Evolutionary conservation across 2,888 invertebrate species (phyloP).

Genomic region (Caenorhabditis macrosperma): DNA sequence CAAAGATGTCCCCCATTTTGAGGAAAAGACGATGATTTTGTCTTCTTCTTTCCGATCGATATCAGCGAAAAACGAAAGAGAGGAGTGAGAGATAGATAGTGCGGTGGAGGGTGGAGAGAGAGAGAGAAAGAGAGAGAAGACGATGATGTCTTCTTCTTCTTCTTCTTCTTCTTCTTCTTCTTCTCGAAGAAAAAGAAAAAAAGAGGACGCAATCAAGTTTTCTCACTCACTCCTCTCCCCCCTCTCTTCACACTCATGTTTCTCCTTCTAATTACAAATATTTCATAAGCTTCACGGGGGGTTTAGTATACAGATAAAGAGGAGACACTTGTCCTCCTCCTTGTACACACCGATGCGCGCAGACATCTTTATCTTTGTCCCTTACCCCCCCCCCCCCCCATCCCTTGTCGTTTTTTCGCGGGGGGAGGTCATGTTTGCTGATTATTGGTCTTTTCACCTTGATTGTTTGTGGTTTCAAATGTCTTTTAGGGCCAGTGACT

Average conservation of each 20-base stretch:
- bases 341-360: too few relatives aligned
- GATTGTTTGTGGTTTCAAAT: too few relatives aligned
- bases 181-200: neutral
- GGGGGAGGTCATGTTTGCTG: constrained; percentile 24
- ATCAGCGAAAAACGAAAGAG: constrained; percentile 18
- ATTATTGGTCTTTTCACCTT: constrained; percentile 8
- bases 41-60: neutral
- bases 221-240: too few relatives aligned
- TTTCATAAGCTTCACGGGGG: too few relatives aligned
- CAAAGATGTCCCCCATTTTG: too few relatives aligned
- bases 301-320: too few relatives aligned
- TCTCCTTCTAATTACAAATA: too few relatives aligned
- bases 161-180: neutral
- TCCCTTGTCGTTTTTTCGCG: constrained; percentile 12
- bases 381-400: constrained; percentile 23
- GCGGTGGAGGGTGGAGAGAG: constrained; percentile 25
- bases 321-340: too few relatives aligned
- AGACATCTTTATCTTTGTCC: too few relatives aligned
- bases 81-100: constrained; percentile 20
- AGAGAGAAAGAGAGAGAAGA: constrained; percentile 7
- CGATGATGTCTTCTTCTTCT: constrained; percentile 32
- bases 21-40: neutral
- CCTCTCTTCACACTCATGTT: too few relatives aligned
- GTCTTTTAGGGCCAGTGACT: too few relatives aligned
- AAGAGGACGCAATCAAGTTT: neutral